A percentile compares a stretch with the other conserved stretches of the same genome.
These are phyloP conservation scores for Tribolium freemani DNA, from an alignment of 2,888 invertebrate species.

Conservation along the genomic window DNA sequence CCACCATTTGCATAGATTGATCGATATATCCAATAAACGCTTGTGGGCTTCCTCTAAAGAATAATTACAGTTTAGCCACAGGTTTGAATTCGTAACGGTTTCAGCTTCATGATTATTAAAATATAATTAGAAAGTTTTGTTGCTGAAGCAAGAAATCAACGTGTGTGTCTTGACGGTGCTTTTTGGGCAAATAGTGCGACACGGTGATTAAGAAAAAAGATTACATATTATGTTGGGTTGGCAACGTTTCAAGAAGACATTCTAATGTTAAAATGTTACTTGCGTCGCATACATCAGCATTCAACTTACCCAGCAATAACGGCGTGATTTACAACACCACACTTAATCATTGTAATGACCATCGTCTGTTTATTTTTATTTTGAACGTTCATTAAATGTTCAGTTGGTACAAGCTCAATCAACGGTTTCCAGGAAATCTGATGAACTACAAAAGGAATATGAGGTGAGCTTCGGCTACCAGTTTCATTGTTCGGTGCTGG, in stretches of 20 bases:
- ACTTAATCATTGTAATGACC: constrained; percentile 62
- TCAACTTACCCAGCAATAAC: constrained; percentile 59
- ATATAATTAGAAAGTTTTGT: neutral
- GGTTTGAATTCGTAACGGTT: neutral
- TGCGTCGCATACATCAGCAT: constrained; percentile 54
- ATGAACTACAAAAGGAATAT: constrained; percentile 46
- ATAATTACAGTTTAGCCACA: constrained; percentile 1
- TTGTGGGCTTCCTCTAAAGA: neutral
- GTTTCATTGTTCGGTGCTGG: neutral
- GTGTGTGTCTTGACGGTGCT: neutral
- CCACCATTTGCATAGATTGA: too few relatives aligned
- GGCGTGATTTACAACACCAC: constrained; percentile 60
- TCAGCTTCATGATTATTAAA: neutral
- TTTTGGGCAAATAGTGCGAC: neutral
- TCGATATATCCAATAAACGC: too few relatives aligned
- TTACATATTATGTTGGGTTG: constrained; percentile 43
- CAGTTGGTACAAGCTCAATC: constrained; percentile 47
- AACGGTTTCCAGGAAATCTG: constrained; percentile 44
- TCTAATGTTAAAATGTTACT: constrained; percentile 54
- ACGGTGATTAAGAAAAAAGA: constrained; percentile 11
- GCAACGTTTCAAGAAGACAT: constrained; percentile 56
- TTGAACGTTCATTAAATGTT: constrained; percentile 51
- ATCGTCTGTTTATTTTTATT: constrained; percentile 59
- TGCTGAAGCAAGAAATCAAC: neutral
- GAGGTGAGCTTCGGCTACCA: neutral